Evolutionary conservation across 2,888 invertebrate genomes (phyloP), one percentile per base, ranked within the genome.

Genomic region (Netelia fuscicornis): DNA sequence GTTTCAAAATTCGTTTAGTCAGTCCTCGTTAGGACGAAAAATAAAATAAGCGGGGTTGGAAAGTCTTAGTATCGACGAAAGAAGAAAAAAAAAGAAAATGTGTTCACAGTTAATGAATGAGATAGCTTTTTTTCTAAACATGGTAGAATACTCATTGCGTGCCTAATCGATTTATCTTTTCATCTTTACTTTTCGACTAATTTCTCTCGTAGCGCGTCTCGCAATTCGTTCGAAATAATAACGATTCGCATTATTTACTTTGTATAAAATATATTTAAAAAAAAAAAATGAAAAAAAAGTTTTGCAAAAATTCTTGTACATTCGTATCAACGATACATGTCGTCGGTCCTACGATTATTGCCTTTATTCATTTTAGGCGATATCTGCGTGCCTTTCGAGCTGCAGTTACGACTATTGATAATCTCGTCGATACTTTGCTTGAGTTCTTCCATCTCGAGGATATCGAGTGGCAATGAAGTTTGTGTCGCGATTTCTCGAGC

Each of bases 371-470:
- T 84, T 76, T 91, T 90, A 11, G 92, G 92, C 11, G 93, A 92
- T 72, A 93, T 93, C 82, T 93, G 93, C 1, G 93, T 93, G 13
- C 91, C 92, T 75, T 92, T 93, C 2, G 92, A 93, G 68, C 91
- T 92, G 42, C 91, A 92, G 81, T 90, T 91, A 17, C 93, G 89
- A 80, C 90, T 93, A 76, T 92, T 93, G 30, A 93, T 93, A 67
- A 93, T 91, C 71, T 93, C 93, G 64, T 93, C 92, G 83, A 93
- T 93, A 80, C 92, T 93, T 76, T 93, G 91, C 78, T 93, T 93
- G n/a, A 93, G 87, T 76, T 92, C 93, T 65, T 93, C 93, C 93
- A 93, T 93, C 84, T 94, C 93, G 23, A 93, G 84, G 78, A 93
- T 91, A 78, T 93, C 93, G 37, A 94, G 88, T 0, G 93, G 93